A percentile compares a stretch with the other conserved stretches of the same genome.
These are phyloP conservation scores for Hydrolagus colliei DNA, from an alignment of 2,797 vertebrate genomes.

Conservation along the genomic window DNA sequence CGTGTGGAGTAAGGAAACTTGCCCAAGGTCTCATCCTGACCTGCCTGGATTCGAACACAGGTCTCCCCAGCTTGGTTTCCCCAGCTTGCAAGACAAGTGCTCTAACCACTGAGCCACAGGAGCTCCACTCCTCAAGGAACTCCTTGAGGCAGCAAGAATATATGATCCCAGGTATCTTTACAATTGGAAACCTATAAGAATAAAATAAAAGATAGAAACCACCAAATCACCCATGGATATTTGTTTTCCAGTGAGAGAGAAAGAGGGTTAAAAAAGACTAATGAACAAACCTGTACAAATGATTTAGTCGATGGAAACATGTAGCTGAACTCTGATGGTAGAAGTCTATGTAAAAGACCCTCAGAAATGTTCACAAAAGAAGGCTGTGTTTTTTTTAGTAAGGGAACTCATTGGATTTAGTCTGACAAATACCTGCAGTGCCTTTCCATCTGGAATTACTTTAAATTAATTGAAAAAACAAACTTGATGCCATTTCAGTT, in stretches of 20 bases:
- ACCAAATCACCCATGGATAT: not conserved
- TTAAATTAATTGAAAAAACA: slow-evolving; percentile 33
- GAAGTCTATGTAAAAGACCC: not conserved
- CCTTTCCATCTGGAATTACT: slow-evolving; percentile 28
- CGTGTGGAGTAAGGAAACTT: no score
- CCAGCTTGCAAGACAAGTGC: no score
- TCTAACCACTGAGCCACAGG: no score
- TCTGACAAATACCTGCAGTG: slow-evolving; percentile 25
- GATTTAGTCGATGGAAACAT: slow-evolving; percentile 15
- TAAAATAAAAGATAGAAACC: not conserved
- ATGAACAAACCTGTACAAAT: not conserved
- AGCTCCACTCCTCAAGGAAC: no score
- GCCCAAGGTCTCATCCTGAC: no score
- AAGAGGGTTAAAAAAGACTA: not conserved
- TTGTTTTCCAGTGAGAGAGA: not conserved
- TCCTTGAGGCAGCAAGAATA: no score
- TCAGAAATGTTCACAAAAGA: slow-evolving; percentile 22
- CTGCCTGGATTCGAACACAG: no score
- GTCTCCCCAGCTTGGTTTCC: no score
- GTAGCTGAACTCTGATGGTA: slow-evolving; percentile 14
- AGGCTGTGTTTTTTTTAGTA: slow-evolving; percentile 15
- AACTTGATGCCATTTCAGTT: slow-evolving; percentile 30
- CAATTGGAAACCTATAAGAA: slow-evolving; percentile 15
- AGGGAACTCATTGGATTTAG: slow-evolving; percentile 22
- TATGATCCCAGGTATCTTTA: not conserved